Conservation (phyloP, 2,888 invertebrate species). For the Epsilonema sp. region DNA sequence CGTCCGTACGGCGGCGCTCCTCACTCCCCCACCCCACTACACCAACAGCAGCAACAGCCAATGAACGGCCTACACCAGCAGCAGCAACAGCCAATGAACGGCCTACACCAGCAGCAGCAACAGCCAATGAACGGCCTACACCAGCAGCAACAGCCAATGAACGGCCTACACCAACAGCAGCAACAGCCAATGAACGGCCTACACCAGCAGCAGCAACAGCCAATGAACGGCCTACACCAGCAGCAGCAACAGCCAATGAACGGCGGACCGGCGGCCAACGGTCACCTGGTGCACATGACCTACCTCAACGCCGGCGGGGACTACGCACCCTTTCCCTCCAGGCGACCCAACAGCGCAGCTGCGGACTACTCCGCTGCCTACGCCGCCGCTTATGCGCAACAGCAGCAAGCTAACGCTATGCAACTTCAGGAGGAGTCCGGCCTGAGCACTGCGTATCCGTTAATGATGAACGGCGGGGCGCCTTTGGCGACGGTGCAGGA, state of each 20-base stretch:
- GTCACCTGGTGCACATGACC: slow-evolving; percentile 6
- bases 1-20: neutral
- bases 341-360: neutral
- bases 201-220: neutral
- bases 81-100: neutral
- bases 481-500: slow-evolving; percentile 5
- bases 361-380: neutral
- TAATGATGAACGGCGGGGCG: neutral
- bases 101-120: neutral
- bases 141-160: neutral
- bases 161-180: too few relatives aligned
- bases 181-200: neutral
- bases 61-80: neutral
- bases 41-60: neutral
- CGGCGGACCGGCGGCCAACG: slow-evolving; percentile 1
- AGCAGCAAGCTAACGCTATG: neutral
- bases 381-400: neutral
- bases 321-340: neutral
- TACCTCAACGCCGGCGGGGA: slow-evolving; percentile 3
- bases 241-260: neutral
- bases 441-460: neutral
- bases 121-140: neutral
- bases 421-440: neutral
- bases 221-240: neutral
- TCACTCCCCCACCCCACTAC: too few relatives aligned